Conservation (phyloP, 2,888 invertebrate species). For the Drosophila mulleri region DNA sequence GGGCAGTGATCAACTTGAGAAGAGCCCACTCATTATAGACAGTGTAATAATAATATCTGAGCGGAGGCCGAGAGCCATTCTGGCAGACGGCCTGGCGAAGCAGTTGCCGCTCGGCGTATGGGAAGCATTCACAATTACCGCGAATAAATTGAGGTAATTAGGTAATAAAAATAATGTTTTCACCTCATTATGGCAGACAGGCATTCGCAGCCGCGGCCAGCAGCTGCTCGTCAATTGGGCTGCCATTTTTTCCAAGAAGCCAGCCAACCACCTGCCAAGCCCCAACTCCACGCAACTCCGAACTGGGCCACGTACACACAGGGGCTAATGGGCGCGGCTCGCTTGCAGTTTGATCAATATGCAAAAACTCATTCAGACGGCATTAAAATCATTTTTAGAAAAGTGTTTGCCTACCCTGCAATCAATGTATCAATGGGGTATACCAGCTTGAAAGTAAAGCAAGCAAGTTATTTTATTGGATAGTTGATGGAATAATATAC, state of each 20-base stretch:
- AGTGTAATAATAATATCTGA: not conserved
- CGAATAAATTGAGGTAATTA: slow-evolving; percentile 83
- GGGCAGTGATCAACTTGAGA: slow-evolving; percentile 15
- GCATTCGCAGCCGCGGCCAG: slow-evolving; percentile 18
- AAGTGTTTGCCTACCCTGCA: slow-evolving; percentile 20
- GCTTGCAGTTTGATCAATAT: slow-evolving; percentile 41
- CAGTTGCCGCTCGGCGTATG: slow-evolving; percentile 35
- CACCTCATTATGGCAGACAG: slow-evolving; percentile 70
- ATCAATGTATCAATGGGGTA: not conserved
- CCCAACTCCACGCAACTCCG: slow-evolving; percentile 9
- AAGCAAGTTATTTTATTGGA: too few species aligned
- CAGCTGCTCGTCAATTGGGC: slow-evolving; percentile 48
- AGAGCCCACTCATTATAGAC: slow-evolving; percentile 17
- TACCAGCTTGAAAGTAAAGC: not conserved
- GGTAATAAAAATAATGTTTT: slow-evolving; percentile 83
- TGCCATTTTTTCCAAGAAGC: slow-evolving; percentile 56
- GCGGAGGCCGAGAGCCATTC: not conserved
- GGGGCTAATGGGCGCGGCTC: slow-evolving; percentile 13
- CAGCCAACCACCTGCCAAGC: slow-evolving; percentile 43
- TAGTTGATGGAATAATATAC: too few species aligned
- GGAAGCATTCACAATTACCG: slow-evolving; percentile 72
- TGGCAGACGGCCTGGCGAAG: slow-evolving; percentile 60
- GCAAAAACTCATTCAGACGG: slow-evolving; percentile 35
- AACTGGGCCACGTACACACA: slow-evolving; percentile 29
- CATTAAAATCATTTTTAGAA: slow-evolving; percentile 34